Conservation (phyloP, 1,140 invertebrate genomes). For the Linepithema humile region DNA sequence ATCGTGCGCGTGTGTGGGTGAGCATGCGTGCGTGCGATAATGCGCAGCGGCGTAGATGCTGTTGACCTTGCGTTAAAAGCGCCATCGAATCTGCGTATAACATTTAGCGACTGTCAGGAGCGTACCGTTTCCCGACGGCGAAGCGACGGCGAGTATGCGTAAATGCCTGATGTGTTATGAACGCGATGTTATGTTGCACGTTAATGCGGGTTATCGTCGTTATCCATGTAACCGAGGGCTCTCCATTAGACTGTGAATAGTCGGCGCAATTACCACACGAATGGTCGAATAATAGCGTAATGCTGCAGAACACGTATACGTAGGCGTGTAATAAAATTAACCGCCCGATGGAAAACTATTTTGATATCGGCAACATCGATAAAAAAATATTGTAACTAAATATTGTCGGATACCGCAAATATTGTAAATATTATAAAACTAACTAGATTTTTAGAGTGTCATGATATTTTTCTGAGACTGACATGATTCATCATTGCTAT, state of each 20-base stretch:
- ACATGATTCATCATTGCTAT: neutral
- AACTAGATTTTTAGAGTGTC: too few species aligned
- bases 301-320: neutral
- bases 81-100: constrained; percentile 65
- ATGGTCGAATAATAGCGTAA: constrained; percentile 27
- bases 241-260: constrained; percentile 34
- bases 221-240: constrained; percentile 42
- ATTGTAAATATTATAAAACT: too few species aligned
- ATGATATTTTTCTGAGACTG: neutral
- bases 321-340: neutral
- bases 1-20: constrained; percentile 24
- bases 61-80: constrained; percentile 77
- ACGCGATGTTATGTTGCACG: constrained; percentile 20
- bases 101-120: constrained; percentile 40
- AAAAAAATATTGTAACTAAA: neutral
- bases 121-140: constrained; percentile 31
- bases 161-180: constrained; percentile 38
- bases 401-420: too few species aligned
- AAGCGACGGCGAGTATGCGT: neutral
- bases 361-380: neutral
- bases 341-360: neutral
- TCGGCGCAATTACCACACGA: neutral
- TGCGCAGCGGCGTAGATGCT: constrained; percentile 70
- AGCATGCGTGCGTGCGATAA: constrained; percentile 49
- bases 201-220: constrained; percentile 45